These are phyloP conservation scores for Schlechtendalia chinensis DNA, from an alignment of 1,140 invertebrate genomes.

Conservation along the genomic window DNA sequence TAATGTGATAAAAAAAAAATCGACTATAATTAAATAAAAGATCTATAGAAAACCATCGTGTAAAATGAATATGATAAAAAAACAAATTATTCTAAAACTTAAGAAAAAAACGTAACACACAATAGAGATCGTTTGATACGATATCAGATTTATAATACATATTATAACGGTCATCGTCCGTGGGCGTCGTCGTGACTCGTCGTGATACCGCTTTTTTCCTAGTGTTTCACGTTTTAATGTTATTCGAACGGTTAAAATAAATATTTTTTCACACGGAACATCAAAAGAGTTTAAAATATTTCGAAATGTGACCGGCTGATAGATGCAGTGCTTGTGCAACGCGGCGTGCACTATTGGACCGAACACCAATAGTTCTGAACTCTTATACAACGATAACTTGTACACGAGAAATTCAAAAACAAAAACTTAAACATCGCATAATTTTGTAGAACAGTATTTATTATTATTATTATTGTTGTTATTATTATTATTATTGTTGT, in stretches of 20 bases:
- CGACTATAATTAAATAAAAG: neutral
- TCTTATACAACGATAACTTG: too few relatives aligned
- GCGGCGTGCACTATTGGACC: neutral
- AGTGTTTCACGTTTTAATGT: too few relatives aligned
- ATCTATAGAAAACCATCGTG: neutral
- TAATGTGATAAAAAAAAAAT: neutral
- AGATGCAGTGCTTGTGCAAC: neutral
- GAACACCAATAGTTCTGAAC: neutral
- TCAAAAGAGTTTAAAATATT: neutral
- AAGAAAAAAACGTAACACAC: neutral
- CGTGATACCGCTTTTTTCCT: neutral
- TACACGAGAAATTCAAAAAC: too few relatives aligned
- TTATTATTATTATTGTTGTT: too few relatives aligned
- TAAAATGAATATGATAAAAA: neutral
- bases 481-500: too few relatives aligned
- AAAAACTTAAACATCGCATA: too few relatives aligned
- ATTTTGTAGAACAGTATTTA: too few relatives aligned
- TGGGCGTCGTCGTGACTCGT: conserved; percentile 22
- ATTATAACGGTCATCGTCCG: conserved; percentile 18
- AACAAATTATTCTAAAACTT: neutral
- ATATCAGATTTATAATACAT: neutral
- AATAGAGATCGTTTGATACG: neutral
- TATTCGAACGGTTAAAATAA: neutral
- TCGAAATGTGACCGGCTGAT: neutral
- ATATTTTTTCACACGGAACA: conserved; percentile 9